Conservation (phyloP, 1,140 invertebrate species). For the Venturia canescens region DNA sequence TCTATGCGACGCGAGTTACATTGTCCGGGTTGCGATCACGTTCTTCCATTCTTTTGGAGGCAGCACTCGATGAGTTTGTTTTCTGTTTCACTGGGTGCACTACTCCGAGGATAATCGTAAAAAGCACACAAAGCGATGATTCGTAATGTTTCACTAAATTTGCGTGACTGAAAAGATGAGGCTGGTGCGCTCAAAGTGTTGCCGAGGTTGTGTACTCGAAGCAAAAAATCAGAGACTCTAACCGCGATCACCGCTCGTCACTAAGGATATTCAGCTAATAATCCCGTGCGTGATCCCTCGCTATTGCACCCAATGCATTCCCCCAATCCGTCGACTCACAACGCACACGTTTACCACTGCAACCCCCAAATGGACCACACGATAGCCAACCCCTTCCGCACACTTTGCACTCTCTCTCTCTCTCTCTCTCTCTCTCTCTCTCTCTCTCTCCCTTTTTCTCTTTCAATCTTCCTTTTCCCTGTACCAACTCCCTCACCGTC, state of each 20-base stretch:
- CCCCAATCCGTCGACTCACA: conserved; percentile 60
- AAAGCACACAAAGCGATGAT: neutral
- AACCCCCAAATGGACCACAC: conserved; percentile 76
- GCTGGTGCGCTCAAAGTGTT: neutral
- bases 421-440: neutral
- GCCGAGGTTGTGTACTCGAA: neutral
- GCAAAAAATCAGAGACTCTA: neutral
- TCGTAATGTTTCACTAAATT: neutral
- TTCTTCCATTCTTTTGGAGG: neutral
- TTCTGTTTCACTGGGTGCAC: neutral
- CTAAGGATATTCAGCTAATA: conserved; percentile 72
- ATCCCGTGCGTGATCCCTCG: conserved; percentile 71
- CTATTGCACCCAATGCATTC: conserved; percentile 66
- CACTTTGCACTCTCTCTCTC: neutral
- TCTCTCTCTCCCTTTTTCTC: neutral
- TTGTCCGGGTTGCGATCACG: conserved; percentile 52
- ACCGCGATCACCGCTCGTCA: conserved; percentile 52
- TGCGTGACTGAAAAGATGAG: neutral
- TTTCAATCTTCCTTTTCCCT: neutral
- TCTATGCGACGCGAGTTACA: conserved; percentile 40
- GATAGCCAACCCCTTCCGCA: conserved; percentile 54
- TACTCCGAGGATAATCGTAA: neutral
- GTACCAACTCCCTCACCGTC: neutral
- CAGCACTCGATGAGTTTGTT: neutral
- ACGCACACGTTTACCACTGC: conserved; percentile 70